Conservation (phyloP, 2,888 invertebrate species). For the Micropterix aruncella region DNA sequence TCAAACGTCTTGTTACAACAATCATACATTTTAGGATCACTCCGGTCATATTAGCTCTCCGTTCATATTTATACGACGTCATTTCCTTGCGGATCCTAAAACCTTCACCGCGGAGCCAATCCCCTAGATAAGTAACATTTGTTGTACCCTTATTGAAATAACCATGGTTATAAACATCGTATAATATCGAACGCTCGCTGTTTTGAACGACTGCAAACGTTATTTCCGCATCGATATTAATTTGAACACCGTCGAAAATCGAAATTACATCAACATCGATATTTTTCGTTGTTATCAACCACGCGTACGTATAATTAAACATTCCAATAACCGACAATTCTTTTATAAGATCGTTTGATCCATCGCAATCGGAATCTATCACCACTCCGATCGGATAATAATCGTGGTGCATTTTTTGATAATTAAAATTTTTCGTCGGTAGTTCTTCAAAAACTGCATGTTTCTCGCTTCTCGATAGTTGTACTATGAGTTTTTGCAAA, state of each 20-base stretch:
- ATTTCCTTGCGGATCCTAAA: conserved; percentile 12
- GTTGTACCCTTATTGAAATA: conserved; percentile 34
- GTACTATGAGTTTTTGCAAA: not conserved
- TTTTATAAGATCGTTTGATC: conserved; percentile 5
- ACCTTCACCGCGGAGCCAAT: conserved; percentile 22
- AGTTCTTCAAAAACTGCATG: conserved; percentile 11
- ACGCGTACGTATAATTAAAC: conserved; percentile 21
- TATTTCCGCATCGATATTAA: conserved; percentile 34
- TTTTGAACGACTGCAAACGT: conserved; percentile 18
- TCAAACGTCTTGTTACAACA: conserved; percentile 31
- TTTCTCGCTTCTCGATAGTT: not conserved
- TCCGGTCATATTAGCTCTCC: conserved; percentile 37
- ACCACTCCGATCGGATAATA: conserved; percentile 7
- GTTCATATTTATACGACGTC: conserved; percentile 19
- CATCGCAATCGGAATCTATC: conserved; percentile 7
- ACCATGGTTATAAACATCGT: conserved; percentile 41
- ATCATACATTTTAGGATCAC: conserved; percentile 38
- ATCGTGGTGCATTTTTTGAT: not conserved
- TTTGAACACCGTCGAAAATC: conserved; percentile 20
- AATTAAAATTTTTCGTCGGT: conserved; percentile 13
- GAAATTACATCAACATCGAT: conserved; percentile 15
- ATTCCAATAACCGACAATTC: conserved; percentile 7
- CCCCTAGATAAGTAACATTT: conserved; percentile 31
- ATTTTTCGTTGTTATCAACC: conserved; percentile 23
- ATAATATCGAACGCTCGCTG: conserved; percentile 18